Percentiles rank a stretch among this genome's conserved stretches.
Conservation (phyloP, 2,888 invertebrate species). For the Trypoxylon attenuatum region DNA sequence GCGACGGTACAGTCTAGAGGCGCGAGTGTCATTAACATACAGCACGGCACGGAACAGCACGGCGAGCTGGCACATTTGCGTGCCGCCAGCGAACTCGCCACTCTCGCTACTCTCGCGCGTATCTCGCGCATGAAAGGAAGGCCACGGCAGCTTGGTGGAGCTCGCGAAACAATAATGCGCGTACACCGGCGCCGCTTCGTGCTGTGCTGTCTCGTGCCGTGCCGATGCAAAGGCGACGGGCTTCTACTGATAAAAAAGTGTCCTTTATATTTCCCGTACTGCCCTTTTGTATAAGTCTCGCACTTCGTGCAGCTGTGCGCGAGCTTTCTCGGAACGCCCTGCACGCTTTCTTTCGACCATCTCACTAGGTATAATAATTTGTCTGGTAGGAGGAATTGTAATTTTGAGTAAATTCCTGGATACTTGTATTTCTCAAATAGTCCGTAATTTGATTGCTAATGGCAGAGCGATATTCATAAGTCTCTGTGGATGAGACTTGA, state of each 20-base stretch:
- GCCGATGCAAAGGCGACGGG: too few relatives aligned
- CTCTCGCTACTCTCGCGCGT: conserved; percentile 40
- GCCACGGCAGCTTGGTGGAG: conserved; percentile 30
- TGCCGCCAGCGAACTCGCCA: conserved; percentile 51
- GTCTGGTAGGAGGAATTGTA: too few relatives aligned
- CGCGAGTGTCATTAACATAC: conserved; percentile 44
- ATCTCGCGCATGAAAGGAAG: conserved; percentile 56
- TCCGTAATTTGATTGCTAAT: too few relatives aligned
- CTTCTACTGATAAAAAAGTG: too few relatives aligned
- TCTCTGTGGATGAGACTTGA: too few relatives aligned
- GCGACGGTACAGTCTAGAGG: too few relatives aligned
- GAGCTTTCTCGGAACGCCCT: conserved; percentile 25
- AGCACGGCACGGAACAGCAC: too few relatives aligned
- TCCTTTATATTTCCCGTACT: conserved; percentile 56
- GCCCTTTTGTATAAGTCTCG: conserved; percentile 38
- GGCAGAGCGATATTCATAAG: too few relatives aligned
- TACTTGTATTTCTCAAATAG: too few relatives aligned
- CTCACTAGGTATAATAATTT: too few relatives aligned
- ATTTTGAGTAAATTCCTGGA: too few relatives aligned
- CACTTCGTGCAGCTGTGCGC: conserved; percentile 3
- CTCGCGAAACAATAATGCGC: conserved; percentile 59
- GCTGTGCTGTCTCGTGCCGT: conserved; percentile 34
- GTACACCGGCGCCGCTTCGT: conserved; percentile 34
- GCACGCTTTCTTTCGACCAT: conserved; percentile 18
- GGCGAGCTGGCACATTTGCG: conserved; percentile 62